Base-by-base conservation (phyloP, 1,140 invertebrate genomes). In the Drosophila simulans region DNA sequence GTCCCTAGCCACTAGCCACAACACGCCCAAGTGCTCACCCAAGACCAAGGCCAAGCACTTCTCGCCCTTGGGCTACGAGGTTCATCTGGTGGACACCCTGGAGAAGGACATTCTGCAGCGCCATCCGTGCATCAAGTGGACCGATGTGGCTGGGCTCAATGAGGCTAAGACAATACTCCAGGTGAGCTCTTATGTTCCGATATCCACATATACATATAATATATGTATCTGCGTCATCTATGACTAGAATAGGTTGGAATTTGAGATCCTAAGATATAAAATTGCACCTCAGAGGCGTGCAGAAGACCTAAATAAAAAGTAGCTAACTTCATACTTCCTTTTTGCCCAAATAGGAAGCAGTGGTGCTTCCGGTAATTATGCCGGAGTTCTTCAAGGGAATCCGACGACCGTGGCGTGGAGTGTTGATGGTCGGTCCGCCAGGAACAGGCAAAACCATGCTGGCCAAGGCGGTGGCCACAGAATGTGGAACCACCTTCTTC, bases 371-470 rank as follows among this genome's bases (percentile, higher is more conserved):
- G 2, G 96, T 99, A 92, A 96, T 98, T 92, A 99, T 99, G 96
- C 99, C 99, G 4, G 97, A 99, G 88, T 99, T 98, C 93, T 99
- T 99, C 91, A 98, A 97, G 93, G 97, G 97, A 15, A 97, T 98
- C 51, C 93, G 97, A 22, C 92, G 97, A 57, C 97, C 97, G 3
- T 98, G 97, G 97, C 97, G 97, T 92, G 97, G 97, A n/a, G 96
- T 98, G 0, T 90, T 98, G 45, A 92, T 92, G 91, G 91, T 92
- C 10, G 91, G 91, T 35, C 91, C 91, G 5, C 91, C 95, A 0
- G 99, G 99, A 43, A 99, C 99, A 1, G 99, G 99, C 0, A 99
- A 99, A 94, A 99, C 99, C 0, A 96, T 99, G 95, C 93, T 99
- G 46, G 99, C 99, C 5, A 98, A 99, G 93, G 99, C 99, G 13